Evolutionary conservation across 2,888 invertebrate genomes (phyloP), one percentile per base, ranked within the genome.

Genomic region (Suillia variegata): DNA sequence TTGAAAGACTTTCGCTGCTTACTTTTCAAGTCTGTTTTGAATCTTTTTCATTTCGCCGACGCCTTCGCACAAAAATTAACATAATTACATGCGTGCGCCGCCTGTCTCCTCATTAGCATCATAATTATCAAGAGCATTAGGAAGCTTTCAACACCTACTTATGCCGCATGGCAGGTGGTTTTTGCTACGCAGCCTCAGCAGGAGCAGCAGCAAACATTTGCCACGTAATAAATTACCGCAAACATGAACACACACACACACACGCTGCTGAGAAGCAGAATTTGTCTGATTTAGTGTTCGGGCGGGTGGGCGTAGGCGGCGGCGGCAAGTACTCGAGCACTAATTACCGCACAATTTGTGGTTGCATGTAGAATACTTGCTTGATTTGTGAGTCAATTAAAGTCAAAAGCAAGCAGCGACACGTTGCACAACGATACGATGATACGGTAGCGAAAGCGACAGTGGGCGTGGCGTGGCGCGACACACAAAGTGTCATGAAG

Each of bases 341-440:
- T 71, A 71, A 74, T 73, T 74, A 74, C 70, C 74, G 70, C 70
- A 70, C 69, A 72, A 70, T 74, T 74, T 73, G 73, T 69, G 73
- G 70, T n/a, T n/a, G n/a, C n/a, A n/a, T 70, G 68, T 66, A 69
- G 76, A 75, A 75, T 74, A 76, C 74, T 76, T 73, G 67, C 71
- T 76, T 78, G 78, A 78, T 78, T 78, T 78, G 78, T 78, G 78
- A 78, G 77, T 78, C 78, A 76, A 78, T 78, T 78, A 77, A 78
- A 78, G 75, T 75, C 77, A 75, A 71, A 70, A 68, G 67, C 75
- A 76, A 70, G 66, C 76, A 70, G 62, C 50, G 22, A 10, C n/a
- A 22, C 22, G 26, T 26, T 10, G n/a, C 38, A 38, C 15, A 4
- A n/a, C 38, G 38, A 38, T n/a, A 13, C 10, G 50, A 24, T 24